Percentiles rank a stretch among this genome's conserved stretches.
phyloP scores from a whole-genome alignment of 2,888 invertebrate species.

The Loripinus fragilis region DNA sequence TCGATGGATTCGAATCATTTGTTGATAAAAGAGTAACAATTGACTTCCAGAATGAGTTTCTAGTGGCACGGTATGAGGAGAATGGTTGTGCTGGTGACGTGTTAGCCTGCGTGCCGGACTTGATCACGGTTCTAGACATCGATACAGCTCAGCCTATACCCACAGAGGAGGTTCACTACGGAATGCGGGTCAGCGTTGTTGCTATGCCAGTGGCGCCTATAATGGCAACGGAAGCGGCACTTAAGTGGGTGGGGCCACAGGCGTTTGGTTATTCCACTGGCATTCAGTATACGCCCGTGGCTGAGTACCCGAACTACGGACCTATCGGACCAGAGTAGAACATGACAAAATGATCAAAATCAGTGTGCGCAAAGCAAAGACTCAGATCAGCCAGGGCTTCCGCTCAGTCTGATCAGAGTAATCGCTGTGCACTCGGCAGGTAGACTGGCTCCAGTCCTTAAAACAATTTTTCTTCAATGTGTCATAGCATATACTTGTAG shows the following conservation, averaged over 20 bases:
- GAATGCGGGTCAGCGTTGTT: conserved; percentile 75
- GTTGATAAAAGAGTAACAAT: conserved; percentile 56
- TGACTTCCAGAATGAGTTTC: conserved; percentile 81
- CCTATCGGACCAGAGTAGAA: conserved; percentile 45
- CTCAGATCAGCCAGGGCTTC: too few relatives aligned
- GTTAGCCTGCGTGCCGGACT: conserved; percentile 76
- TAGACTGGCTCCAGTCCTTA: too few relatives aligned
- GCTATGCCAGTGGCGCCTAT: conserved; percentile 68
- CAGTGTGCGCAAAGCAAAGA: too few relatives aligned
- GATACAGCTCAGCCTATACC: conserved; percentile 78
- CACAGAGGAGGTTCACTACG: conserved; percentile 78
- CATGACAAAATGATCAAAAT: too few relatives aligned
- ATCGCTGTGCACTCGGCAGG: too few relatives aligned
- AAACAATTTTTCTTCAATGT: too few relatives aligned
- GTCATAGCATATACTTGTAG: too few relatives aligned
- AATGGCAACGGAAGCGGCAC: conserved; percentile 66
- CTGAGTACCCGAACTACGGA: conserved; percentile 43
- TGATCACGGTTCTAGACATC: conserved; percentile 75
- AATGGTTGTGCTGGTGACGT: conserved; percentile 31
- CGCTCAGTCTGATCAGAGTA: too few relatives aligned
- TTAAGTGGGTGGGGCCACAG: conserved; percentile 74
- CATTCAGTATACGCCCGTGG: conserved; percentile 57
- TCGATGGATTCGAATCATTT: conserved; percentile 65
- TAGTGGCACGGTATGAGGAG: conserved; percentile 63
- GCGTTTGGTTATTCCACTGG: conserved; percentile 71